Conservation (phyloP, 2,888 invertebrate genomes). For the Idaea biselata region DNA sequence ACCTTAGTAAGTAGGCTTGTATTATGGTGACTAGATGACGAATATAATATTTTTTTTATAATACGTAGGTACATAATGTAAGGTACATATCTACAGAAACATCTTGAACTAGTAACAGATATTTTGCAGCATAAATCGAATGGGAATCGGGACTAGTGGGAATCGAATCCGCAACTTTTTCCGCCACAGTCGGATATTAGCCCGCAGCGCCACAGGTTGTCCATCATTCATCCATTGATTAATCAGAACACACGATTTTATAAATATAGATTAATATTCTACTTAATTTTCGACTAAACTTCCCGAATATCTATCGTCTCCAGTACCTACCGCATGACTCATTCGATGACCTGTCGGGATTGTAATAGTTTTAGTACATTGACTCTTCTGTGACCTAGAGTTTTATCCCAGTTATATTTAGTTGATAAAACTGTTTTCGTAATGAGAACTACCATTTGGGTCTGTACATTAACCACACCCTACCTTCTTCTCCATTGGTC, state of each 20-base stretch:
- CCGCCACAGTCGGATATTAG: too few relatives aligned
- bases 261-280: too few relatives aligned
- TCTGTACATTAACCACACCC: slow-evolving; percentile 15
- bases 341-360: slow-evolving; percentile 39
- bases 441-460: background rate
- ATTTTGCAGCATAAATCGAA: too few relatives aligned
- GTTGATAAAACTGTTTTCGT: background rate
- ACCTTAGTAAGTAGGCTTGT: background rate
- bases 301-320: slow-evolving; percentile 7
- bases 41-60: too few relatives aligned
- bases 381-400: slow-evolving; percentile 43
- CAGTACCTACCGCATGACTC: slow-evolving; percentile 32
- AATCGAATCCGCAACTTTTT: too few relatives aligned
- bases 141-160: too few relatives aligned
- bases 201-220: too few relatives aligned
- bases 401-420: background rate
- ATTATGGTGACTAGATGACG: background rate
- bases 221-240: too few relatives aligned
- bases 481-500: slow-evolving; percentile 2
- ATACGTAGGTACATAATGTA: too few relatives aligned
- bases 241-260: too few relatives aligned
- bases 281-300: slow-evolving; percentile 3
- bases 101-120: too few relatives aligned
- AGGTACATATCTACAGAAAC: background rate
- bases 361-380: slow-evolving; percentile 54